Base-by-base conservation (phyloP, 92 coral and sea anemone genomes). In the Diadumene lineata region DNA sequence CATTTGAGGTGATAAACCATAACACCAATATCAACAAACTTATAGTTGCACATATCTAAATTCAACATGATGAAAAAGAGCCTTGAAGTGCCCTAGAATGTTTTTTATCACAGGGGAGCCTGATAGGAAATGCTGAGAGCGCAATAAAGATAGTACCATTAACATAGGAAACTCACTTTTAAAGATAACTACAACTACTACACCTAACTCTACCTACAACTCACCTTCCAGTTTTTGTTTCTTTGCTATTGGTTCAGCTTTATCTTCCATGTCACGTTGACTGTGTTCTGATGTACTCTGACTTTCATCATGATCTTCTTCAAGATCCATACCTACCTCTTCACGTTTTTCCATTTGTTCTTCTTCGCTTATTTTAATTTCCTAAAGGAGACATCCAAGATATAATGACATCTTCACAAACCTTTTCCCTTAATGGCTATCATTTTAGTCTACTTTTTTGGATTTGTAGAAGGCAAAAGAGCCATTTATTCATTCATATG, bases 311-410 rank as follows among this genome's bases (percentile, higher is more conserved):
- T 50, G 84, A 18, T 90, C 96, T 13, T 88, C 93, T 31, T 91
- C 97, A 57, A 91, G 79, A 33, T 91, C 97, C 97, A 91, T 91
- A 84, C 97, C 97, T 91, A 91, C 97, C 93, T 87, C 92, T 19
- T 66, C 85, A n/a, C 92, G 93, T 68, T 81, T 88, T 33, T 84
- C 83, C 55, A 84, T 74, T 84, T 88, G 90, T 70, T 82, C 79
- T 79, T 91, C 97, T 56, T 89, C 83, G 60, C 81, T 86, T 69
- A 82, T 79, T 81, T 70, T 88, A 75, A 88, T 84, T 84, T 88
- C 97, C 97, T 91, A 31, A 6, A 80, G 82, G 88, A 81, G 77
- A 84, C 63, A 81, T 81, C 83, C 62, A 51, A 68, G 55, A 77
- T 46, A 44, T 18, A 60, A 23, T 60, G 65, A 22, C 31, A 38